Evolutionary conservation across 1,140 invertebrate genomes (phyloP), one percentile per base, ranked within the genome.

Genomic region (Drosophila ogumai): DNA sequence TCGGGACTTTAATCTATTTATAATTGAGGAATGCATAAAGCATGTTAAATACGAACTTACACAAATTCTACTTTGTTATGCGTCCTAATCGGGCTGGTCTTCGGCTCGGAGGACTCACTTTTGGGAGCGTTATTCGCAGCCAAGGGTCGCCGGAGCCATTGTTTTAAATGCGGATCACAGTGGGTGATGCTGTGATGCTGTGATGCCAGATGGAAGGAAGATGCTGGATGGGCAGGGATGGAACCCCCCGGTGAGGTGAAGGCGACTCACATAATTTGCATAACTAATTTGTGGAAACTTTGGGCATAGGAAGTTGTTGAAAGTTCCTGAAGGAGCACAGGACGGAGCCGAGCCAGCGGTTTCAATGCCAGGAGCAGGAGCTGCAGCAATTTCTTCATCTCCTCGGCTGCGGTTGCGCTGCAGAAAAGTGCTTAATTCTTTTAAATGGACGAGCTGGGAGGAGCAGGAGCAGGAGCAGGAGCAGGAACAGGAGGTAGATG

Each of bases 41-140:
- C 84, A 87, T 87, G 84, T 87, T 87, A 87, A 87, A 87, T 88
- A 90, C 76, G 85, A 88, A 88, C 85, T 88, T 90, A 90, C 85
- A 88, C 85, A 85, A 90, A 88, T 88, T 90, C 85, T 81, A 73
- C 81, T 88, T 90, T 90, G 85, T 88, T 90, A 90, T 88, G 85
- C 85, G 85, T 49, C 68, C 85, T 90, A 88, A 90, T 88, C 85
- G 85, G 76, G 38, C 67, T 47, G 75, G 73, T 56, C 74, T 73
- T 66, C 55, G 40, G 72, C 65, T 72, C 38, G 59, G 43, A 52
- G 66, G 67, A 43, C 82, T 60, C 34, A 73, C 75, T 84, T 74
- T 47, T 40, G 58, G 57, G 47, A 66, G 65, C 57, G 22, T 46
- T 54, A 38, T 44, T 67, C 50, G 57, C 68, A 66, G 54, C 63